phyloP scores from a whole-genome alignment of 1,140 invertebrate species.

The Drosophila gunungcola region DNA sequence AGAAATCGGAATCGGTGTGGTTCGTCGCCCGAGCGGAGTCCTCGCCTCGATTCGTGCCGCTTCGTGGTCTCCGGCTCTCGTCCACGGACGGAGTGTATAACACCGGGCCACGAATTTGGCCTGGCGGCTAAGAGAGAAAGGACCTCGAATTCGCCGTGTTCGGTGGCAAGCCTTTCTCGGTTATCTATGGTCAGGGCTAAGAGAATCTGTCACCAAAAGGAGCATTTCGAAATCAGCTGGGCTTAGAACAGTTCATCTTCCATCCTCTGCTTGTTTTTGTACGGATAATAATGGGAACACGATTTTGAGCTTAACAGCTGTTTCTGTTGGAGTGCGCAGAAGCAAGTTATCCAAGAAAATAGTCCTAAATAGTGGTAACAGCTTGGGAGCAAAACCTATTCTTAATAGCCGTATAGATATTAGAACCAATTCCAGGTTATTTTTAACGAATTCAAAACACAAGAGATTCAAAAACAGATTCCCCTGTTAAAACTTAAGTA shows the following conservation, averaged over 20 bases:
- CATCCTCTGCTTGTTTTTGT: conserved; percentile 14
- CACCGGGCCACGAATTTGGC: conserved; percentile 24
- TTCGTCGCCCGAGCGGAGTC: conserved; percentile 27
- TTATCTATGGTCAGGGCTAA: conserved; percentile 54
- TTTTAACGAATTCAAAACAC: too few relatives aligned
- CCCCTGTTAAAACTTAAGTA: too few relatives aligned
- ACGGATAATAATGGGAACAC: conserved; percentile 9
- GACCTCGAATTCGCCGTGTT: conserved; percentile 15
- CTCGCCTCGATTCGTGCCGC: conserved; percentile 32
- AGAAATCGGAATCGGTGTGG: conserved; percentile 31
- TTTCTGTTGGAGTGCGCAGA: conserved; percentile 45
- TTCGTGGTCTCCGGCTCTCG: conserved; percentile 22
- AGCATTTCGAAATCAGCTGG: conserved; percentile 32
- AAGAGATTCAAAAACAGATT: too few relatives aligned
- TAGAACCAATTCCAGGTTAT: too few relatives aligned
- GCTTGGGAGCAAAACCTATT: neutral
- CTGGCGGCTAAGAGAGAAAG: conserved; percentile 42
- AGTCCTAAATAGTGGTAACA: conserved; percentile 45
- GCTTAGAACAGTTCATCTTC: conserved; percentile 49
- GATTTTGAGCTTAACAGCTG: conserved; percentile 19
- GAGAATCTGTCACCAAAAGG: conserved; percentile 30
- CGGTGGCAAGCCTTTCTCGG: conserved; percentile 19
- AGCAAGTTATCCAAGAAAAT: conserved; percentile 38
- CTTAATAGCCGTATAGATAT: neutral
- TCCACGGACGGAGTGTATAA: conserved; percentile 21